Percentiles rank a stretch among this genome's conserved stretches.
These are phyloP conservation scores for Diacarnus erythraeanus DNA, from an alignment of 37 sponge, comb jelly and placozoan species.

Conservation along the genomic window DNA sequence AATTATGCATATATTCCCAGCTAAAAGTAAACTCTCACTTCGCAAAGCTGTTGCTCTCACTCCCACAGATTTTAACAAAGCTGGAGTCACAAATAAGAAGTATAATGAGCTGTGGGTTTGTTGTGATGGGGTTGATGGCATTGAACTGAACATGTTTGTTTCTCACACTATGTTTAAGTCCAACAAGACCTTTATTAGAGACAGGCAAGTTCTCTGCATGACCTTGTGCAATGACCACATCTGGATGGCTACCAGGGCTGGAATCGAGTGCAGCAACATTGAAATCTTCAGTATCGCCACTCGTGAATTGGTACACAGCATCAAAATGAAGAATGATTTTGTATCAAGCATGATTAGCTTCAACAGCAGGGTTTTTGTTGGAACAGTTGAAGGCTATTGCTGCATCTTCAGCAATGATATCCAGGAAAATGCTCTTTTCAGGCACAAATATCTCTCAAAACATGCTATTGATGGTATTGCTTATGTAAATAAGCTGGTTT, in stretches of 20 bases:
- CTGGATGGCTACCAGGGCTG: slow-evolving; percentile 67
- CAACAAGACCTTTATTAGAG: slow-evolving; percentile 35
- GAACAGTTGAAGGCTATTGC: slow-evolving; percentile 66
- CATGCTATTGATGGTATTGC: slow-evolving; percentile 58
- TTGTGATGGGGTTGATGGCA: slow-evolving; percentile 62
- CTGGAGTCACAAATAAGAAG: neutral
- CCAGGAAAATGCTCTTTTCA: slow-evolving; percentile 1
- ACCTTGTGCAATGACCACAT: slow-evolving; percentile 53
- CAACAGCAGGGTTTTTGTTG: slow-evolving; percentile 49
- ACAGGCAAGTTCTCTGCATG: slow-evolving; percentile 66
- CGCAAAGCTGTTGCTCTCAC: slow-evolving; percentile 38
- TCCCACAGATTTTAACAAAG: neutral
- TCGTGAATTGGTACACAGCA: slow-evolving; percentile 46
- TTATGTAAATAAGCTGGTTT: slow-evolving; percentile 24
- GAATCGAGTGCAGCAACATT: slow-evolving; percentile 48
- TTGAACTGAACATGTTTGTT: slow-evolving; percentile 51
- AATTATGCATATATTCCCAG: slow-evolving; percentile 30
- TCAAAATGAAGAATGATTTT: slow-evolving; percentile 50
- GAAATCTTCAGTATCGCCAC: slow-evolving; percentile 48
- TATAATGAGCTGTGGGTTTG: slow-evolving; percentile 72
- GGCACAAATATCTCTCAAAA: slow-evolving; percentile 49
- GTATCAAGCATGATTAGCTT: slow-evolving; percentile 45
- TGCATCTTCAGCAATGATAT: slow-evolving; percentile 29
- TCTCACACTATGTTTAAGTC: slow-evolving; percentile 43
- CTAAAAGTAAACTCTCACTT: slow-evolving; percentile 41